These are phyloP conservation scores for Parazoanthus darwini DNA, from an alignment of 92 coral and sea anemone species.

Conservation along the genomic window DNA sequence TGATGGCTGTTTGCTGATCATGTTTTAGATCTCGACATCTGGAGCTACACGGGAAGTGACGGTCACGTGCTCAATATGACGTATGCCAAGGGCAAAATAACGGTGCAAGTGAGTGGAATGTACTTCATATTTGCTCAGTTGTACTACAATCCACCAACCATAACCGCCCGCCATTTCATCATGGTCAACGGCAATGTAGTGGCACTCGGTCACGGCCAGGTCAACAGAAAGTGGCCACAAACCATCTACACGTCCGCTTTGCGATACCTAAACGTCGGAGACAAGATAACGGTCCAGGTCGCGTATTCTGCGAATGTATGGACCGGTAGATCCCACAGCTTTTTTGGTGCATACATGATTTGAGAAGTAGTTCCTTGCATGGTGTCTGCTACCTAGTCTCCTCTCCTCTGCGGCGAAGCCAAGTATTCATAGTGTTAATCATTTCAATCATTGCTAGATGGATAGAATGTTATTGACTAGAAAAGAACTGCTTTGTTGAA, in stretches of 20 bases:
- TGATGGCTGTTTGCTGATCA: neutral
- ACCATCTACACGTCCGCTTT: slow-evolving; percentile 30
- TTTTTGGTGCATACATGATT: slow-evolving; percentile 22
- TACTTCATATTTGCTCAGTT: slow-evolving; percentile 26
- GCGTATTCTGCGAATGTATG: neutral
- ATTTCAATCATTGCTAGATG: too few species aligned
- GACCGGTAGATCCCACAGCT: slow-evolving; percentile 6
- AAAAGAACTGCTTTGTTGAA: neutral
- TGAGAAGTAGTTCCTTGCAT: neutral
- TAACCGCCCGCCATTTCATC: neutral
- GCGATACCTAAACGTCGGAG: neutral
- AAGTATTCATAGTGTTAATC: neutral
- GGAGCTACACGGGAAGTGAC: neutral
- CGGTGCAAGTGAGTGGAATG: slow-evolving; percentile 11
- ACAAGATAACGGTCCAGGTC: slow-evolving; percentile 4
- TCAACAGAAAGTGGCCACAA: neutral
- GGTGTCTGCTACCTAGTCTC: neutral
- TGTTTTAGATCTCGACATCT: neutral
- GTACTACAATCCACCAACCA: slow-evolving; percentile 17
- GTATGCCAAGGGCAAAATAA: slow-evolving; percentile 8
- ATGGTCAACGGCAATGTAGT: neutral
- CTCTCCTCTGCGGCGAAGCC: neutral
- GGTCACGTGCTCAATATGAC: neutral
- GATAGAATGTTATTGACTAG: too few species aligned
- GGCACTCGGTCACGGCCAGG: slow-evolving; percentile 2